A percentile compares a stretch with the other conserved stretches of the same genome.
These are phyloP conservation scores for Chelmon rostratus DNA, from an alignment of 2,797 vertebrate genomes.

Conservation along the genomic window DNA sequence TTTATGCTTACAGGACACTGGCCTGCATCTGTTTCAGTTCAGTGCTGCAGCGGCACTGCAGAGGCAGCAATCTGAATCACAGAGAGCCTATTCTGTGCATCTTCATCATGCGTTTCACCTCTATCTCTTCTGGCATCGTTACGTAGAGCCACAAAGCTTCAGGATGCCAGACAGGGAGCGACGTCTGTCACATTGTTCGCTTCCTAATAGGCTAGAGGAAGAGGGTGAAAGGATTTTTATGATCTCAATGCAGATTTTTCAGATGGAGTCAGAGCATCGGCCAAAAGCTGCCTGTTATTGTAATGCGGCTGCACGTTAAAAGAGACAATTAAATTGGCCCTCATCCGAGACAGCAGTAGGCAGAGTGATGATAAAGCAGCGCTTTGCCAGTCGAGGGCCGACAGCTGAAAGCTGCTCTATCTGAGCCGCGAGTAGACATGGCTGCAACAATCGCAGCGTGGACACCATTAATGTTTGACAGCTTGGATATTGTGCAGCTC, in stretches of 20 bases:
- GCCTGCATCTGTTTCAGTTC: conserved; percentile 41
- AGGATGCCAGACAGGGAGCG: neutral
- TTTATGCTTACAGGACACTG: conserved; percentile 85
- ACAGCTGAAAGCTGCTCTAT: conserved; percentile 54
- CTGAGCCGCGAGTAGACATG: conserved; percentile 52
- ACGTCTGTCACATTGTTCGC: conserved; percentile 14
- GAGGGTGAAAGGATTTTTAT: conserved; percentile 32
- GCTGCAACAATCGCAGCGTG: conserved; percentile 43
- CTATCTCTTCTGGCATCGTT: neutral
- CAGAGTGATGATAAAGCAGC: conserved; percentile 51
- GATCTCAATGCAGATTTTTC: conserved; percentile 37
- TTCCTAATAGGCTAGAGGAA: conserved; percentile 13
- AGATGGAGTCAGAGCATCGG: neutral
- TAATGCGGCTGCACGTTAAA: conserved; percentile 42
- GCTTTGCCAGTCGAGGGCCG: conserved; percentile 28
- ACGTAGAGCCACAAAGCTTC: neutral
- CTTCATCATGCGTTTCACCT: neutral
- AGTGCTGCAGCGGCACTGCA: conserved; percentile 32
- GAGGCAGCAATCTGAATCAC: conserved; percentile 40
- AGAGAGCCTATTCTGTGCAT: conserved; percentile 4
- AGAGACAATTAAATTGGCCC: conserved; percentile 55
- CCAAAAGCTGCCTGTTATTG: conserved; percentile 36
- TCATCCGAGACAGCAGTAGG: conserved; percentile 25
- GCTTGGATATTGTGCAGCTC: conserved; percentile 23
- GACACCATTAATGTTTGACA: conserved; percentile 60